Evolutionary conservation across 2,113 vertebrate species (phyloP).

Genomic region (Rhadina sibilatrix): DNA sequence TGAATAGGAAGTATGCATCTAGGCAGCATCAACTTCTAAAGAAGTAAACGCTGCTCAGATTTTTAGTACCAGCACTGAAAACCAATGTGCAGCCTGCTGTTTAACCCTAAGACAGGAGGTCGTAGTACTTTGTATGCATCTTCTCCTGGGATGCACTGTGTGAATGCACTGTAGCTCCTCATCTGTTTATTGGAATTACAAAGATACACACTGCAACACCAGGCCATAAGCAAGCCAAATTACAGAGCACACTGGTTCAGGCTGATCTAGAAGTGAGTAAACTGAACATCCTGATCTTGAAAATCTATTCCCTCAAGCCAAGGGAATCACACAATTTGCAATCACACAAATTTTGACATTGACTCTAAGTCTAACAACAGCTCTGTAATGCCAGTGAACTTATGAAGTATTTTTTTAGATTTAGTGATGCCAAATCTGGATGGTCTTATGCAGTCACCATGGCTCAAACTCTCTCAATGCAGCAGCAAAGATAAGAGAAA

Average conservation of each 20-base stretch:
- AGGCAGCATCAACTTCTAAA: background rate
- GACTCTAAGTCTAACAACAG: background rate
- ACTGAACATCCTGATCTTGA: background rate
- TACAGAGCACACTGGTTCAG: background rate
- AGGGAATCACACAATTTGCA: background rate
- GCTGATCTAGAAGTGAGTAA: background rate
- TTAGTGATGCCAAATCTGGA: background rate
- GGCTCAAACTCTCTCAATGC: background rate
- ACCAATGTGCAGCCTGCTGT: background rate
- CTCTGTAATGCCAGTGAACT: background rate
- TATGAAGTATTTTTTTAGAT: background rate
- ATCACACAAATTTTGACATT: background rate
- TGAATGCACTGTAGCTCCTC: background rate
- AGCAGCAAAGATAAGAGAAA: background rate
- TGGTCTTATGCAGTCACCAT: background rate
- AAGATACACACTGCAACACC: background rate
- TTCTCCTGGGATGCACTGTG: background rate
- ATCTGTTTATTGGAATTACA: background rate
- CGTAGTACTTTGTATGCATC: background rate
- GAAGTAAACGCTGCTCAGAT: accelerated
- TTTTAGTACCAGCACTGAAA: background rate
- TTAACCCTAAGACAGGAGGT: background rate
- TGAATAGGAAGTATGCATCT: background rate
- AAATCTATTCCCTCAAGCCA: background rate
- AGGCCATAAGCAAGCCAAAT: background rate